Base-by-base conservation (phyloP, 2,797 vertebrate species). In the Phoebastria nigripes region DNA sequence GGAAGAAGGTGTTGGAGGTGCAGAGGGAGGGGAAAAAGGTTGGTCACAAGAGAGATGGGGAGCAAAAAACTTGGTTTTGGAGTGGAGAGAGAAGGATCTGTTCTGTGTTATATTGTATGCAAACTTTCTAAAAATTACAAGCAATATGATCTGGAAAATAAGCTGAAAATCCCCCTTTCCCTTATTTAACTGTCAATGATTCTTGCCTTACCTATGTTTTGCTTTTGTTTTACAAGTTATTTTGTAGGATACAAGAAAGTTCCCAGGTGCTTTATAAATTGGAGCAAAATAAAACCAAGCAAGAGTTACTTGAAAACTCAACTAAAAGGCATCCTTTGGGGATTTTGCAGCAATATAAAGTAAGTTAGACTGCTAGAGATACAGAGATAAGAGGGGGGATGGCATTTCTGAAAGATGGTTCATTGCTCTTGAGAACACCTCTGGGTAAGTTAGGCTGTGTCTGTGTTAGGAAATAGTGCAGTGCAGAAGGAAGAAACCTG, bases 211-310 rank as follows among this genome's bases (percentile, higher is more conserved):
- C 54, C 47, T 62, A 1, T 88, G 28, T 91, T 93, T 80, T 90
- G 14, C 22, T 92, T 94, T 87, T 84, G 52, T 63, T 96, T 70
- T 81, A 35, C 89, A 98, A 99, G 99, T 91, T 99, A 55, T 98
- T 99, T 94, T 99, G 98, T 87, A 98, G 99, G 93, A 97, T 99
- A 95, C 99, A 98, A 96, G 99, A 99, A 97, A 99, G 99, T 96
- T 97, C 98, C 82, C 98, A 99, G 96, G 97, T 98, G 63, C 97
- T 99, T 96, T 98, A 98, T 97, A 99, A 98, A 97, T 71, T 94
- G 98, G 96, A 97, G 31, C 98, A 98, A 92, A 97, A 85, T 71
- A 98, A 97, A 93, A 84, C 67, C 54, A 97, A 94, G 73, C 83
- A 91, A 67, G 97, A 93, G 8, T 59, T 91, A 42, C 67, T 91